Evolutionary conservation across 1,140 invertebrate species (phyloP).

Genomic region (Lamellibrachia luymesi): DNA sequence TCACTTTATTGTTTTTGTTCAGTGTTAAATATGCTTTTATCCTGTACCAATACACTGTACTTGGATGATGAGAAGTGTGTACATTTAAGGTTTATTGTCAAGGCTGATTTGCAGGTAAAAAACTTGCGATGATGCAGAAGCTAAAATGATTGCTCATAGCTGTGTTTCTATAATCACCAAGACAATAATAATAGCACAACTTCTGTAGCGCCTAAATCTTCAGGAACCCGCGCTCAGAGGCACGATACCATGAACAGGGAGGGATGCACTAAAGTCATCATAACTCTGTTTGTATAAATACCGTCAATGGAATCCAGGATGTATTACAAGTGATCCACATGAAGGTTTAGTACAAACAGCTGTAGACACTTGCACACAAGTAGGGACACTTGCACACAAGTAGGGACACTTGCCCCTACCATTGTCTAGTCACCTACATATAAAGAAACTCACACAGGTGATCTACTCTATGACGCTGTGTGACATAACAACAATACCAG

Average conservation of each 20-base stretch:
- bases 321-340: background rate
- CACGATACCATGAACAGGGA: background rate
- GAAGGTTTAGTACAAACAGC: conserved; percentile 1
- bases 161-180: background rate
- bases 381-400: background rate
- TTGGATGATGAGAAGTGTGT: no score
- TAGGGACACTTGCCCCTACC: background rate
- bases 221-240: no score
- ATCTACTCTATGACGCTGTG: background rate
- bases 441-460: background rate
- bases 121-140: no score
- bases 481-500: background rate
- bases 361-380: background rate
- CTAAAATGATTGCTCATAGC: no score
- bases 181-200: background rate
- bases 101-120: no score
- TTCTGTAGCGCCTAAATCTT: no score
- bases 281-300: background rate
- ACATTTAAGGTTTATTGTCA: no score
- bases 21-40: no score
- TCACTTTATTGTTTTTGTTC: no score
- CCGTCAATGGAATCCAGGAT: background rate
- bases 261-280: background rate
- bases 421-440: background rate
- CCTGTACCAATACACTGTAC: no score